These are phyloP conservation scores for Oryzias curvinotus DNA, from an alignment of 2,113 vertebrate species.

Conservation along the genomic window DNA sequence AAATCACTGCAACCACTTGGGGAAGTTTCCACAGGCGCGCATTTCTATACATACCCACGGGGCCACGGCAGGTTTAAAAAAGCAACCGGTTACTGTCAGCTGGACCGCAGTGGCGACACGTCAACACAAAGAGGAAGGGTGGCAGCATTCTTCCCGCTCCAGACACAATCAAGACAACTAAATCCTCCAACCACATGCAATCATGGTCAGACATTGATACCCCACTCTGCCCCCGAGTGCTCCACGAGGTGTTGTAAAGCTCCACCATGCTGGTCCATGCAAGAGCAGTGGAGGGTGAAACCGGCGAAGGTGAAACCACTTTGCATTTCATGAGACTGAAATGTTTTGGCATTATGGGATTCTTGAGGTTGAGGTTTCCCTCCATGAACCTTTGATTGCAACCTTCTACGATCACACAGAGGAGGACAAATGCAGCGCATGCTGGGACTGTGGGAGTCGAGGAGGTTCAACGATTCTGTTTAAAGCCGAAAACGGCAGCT, in stretches of 20 bases:
- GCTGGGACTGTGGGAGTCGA: background rate
- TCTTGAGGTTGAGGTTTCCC: background rate
- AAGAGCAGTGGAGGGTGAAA: slow-evolving; percentile 7
- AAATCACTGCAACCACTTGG: slow-evolving; percentile 18
- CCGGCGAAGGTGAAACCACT: background rate
- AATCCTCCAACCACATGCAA: slow-evolving; percentile 48
- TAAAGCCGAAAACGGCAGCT: background rate
- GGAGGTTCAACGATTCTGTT: slow-evolving; percentile 1
- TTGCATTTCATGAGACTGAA: background rate
- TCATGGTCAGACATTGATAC: slow-evolving; percentile 47
- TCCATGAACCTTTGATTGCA: background rate
- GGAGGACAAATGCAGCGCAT: background rate
- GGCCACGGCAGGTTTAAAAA: slow-evolving; percentile 49
- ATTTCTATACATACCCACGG: slow-evolving; percentile 9
- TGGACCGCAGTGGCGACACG: slow-evolving; percentile 42
- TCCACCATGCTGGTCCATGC: slow-evolving; percentile 5
- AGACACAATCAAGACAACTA: slow-evolving; percentile 61
- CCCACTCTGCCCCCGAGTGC: slow-evolving; percentile 13
- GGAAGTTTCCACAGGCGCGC: slow-evolving; percentile 4
- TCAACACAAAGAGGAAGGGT: slow-evolving; percentile 56
- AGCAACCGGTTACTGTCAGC: slow-evolving; percentile 42
- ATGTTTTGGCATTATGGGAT: background rate
- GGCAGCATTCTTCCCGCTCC: slow-evolving; percentile 55
- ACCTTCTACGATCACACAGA: background rate
- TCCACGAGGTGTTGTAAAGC: slow-evolving; percentile 17